Percentiles rank a stretch among this genome's conserved stretches.
These are phyloP conservation scores for Gila orcuttii DNA, from an alignment of 2,113 vertebrate genomes.

Conservation along the genomic window DNA sequence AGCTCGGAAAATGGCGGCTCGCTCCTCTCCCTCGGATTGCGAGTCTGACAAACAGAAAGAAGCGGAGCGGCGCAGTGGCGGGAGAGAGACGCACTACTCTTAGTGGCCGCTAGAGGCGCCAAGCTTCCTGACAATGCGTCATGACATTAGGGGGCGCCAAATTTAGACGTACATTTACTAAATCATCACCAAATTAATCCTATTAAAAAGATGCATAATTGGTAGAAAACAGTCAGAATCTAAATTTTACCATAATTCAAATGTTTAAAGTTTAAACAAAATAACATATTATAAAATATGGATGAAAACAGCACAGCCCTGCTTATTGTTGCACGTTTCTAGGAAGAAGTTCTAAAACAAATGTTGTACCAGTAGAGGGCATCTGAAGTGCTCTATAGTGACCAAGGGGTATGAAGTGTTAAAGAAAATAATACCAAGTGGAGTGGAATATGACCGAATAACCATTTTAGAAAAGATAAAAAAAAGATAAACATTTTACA, in stretches of 20 bases:
- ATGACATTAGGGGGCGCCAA: not conserved
- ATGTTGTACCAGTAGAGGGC: not conserved
- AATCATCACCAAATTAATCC: too few species aligned
- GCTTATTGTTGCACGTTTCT: not conserved
- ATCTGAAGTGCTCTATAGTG: not conserved
- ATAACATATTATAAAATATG: not conserved
- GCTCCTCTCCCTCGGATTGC: slow-evolving; percentile 79
- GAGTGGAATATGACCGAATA: not conserved
- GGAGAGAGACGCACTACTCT: slow-evolving; percentile 62
- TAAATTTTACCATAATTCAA: not conserved
- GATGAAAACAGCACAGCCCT: not conserved
- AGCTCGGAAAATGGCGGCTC: slow-evolving; percentile 81
- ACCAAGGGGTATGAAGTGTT: not conserved
- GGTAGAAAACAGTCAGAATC: not conserved
- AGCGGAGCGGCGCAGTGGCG: slow-evolving; percentile 67
- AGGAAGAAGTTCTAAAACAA: not conserved
- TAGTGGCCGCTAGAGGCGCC: slow-evolving; percentile 53
- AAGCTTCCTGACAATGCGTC: not conserved
- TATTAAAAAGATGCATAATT: not conserved
- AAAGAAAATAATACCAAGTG: not conserved
- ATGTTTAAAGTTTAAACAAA: not conserved
- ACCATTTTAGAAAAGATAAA: not conserved
- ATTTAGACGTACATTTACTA: too few species aligned
- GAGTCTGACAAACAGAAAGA: slow-evolving; percentile 80
- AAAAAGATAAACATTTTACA: not conserved